These are phyloP conservation scores for Hetaerina americana DNA, from an alignment of 1,140 invertebrate species.

Conservation along the genomic window DNA sequence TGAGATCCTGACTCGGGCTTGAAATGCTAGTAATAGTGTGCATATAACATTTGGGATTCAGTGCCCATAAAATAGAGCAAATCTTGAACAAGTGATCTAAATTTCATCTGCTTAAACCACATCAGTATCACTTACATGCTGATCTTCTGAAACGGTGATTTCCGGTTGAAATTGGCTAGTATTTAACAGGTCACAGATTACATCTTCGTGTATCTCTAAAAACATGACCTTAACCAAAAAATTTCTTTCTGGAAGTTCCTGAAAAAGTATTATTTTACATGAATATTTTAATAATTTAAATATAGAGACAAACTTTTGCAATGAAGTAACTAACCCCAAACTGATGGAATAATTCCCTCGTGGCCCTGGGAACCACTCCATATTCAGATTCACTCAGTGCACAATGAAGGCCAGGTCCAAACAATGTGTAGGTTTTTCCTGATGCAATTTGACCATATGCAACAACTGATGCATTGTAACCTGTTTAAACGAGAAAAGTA, in stretches of 20 bases:
- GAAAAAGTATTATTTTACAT: background rate
- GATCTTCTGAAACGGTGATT: background rate
- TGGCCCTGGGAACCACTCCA: slow-evolving; percentile 59
- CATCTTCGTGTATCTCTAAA: background rate
- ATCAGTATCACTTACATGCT: background rate
- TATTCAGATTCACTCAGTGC: slow-evolving; percentile 54
- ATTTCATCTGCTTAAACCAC: background rate
- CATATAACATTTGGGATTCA: too few species aligned
- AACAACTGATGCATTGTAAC: slow-evolving; percentile 58
- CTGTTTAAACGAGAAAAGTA: slow-evolving; percentile 15
- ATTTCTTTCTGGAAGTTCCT: slow-evolving; percentile 33
- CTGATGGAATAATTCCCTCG: slow-evolving; percentile 55
- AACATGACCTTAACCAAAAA: slow-evolving; percentile 45
- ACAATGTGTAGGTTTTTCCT: slow-evolving; percentile 65
- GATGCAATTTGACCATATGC: slow-evolving; percentile 63
- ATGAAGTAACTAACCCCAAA: slow-evolving; percentile 26
- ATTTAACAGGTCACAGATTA: slow-evolving; percentile 2
- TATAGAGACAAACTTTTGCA: too few species aligned
- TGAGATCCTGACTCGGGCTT: too few species aligned
- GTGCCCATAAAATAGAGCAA: too few species aligned
- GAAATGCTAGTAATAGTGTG: too few species aligned
- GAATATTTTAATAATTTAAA: too few species aligned
- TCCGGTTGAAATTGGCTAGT: slow-evolving; percentile 3
- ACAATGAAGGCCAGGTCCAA: slow-evolving; percentile 55
- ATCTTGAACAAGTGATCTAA: too few species aligned